Evolutionary conservation across 2,113 vertebrate species (phyloP), one percentile per base, ranked within the genome.

Genomic region (Melanocharis versteri): DNA sequence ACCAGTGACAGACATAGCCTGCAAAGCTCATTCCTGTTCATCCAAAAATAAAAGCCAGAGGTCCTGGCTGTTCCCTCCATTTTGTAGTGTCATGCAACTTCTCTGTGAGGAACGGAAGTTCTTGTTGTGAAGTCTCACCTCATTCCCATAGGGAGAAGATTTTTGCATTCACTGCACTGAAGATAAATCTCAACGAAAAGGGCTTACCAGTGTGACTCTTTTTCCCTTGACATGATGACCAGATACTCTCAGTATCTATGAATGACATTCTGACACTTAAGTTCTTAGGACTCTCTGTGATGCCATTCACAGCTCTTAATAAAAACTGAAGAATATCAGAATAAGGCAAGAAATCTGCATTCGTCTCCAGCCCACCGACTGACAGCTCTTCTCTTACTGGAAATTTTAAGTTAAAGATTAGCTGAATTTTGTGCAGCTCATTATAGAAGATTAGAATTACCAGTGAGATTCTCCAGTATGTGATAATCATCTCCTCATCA

Each of bases 391-490:
- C 37, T 77, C 66, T 66, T 90, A 82, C 51, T 75, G 69, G 40
- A 48, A 40, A 77, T 66, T 53, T 79, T 60, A 82, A 88, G 44
- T 71, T 93, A 45, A 82, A 84, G 72, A 77, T 83, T 19, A 86
- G n/a, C 31, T 90, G 64, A 68, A 94, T 88, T 92, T 77, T 68
- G n/a, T 64, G 45, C 72, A 76, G 53, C 53, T 84, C 80, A 65
- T 84, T 87, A 72, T 9, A 87, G 47, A 93, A 91, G 54, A 92
- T 89, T 27, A 87, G 80, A 95, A 93, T 90, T 87, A 89, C 44
- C 51, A 89, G 56, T 50, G 21, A 94, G 91, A 79, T 79, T 89
- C 83, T 90, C 72, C 65, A 82, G 65, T 80, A 92, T 61, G 44
- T 84, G 90, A 89, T 84, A 92, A 93, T 70, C 42, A 90, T 87